Base-by-base conservation (phyloP, 2,888 invertebrate species). In the Papilio gigon region DNA sequence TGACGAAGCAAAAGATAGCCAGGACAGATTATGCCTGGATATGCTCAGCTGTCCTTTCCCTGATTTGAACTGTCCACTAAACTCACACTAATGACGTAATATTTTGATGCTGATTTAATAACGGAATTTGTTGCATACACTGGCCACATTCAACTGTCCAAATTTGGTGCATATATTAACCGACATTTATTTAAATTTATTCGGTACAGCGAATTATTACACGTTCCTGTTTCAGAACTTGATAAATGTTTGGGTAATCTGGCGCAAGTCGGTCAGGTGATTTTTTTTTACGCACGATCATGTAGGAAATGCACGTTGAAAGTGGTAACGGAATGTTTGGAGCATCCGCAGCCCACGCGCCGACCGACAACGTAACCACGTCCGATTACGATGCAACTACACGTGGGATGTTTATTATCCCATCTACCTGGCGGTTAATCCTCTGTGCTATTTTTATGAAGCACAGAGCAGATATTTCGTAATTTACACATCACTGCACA, bases 371-470 rank as follows among this genome's bases (percentile, higher is more conserved):
- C 68, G 71, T 70, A 68, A 69, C 70, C 67, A 65, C 66, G 71
- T 69, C 67, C 70, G 70, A 70, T 71, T 72, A 68, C 72, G 71
- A 73, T 71, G 72, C 73, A 74, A 72, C 74, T 69, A 75, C 85
- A 86, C 84, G 87, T 89, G 84, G 84, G 84, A 79, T 83, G 86
- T 84, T 83, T 85, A 83, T 84, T 89, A 89, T 90, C 86, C 89
- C 87, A 89, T 90, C 87, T 84, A 80, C 77, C 78, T 80, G 82
- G 79, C 81, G 76, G 83, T 79, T 84, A 84, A 85, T 84, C 82
- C 80, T 75, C 74, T 82, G 84, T 79, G 84, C 85, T 88, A 87
- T 88, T 86, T 87, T 84, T 81, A 84, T 75, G 82, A 80, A 80
- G 82, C 80, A 76, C 82, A 78, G 82, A 80, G 70, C 82, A 80